Evolutionary conservation across 1,140 invertebrate genomes (phyloP), one percentile per base, ranked within the genome.

Genomic region (Brachionus asplanchnoidis): DNA sequence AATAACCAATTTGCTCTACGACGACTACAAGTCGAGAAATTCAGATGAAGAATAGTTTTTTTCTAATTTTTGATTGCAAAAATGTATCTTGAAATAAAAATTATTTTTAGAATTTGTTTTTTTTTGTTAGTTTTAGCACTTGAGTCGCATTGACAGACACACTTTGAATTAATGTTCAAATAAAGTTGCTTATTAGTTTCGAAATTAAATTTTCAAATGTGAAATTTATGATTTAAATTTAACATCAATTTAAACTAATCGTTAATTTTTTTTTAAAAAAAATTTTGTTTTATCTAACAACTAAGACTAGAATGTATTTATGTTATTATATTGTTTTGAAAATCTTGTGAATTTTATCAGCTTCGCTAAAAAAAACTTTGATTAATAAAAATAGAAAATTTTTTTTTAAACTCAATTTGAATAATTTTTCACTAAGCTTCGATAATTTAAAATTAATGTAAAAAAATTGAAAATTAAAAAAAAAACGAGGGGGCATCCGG

Each of bases 1-100:
- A 40, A 65, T 82, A 20, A 42, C 79, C 11, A 82, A 82, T 68
- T 68, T 68, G 32, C 53, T 82, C 9, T 65, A 20, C 53, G 79
- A 82, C 5, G 79, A 82, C 32, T 77, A 77, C 42, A 73, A 73
- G 17, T 26, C 26, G 12, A 73, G 42, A 42, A 20, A 40, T 9
- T 40, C 28, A 17, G 68, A 73, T 20, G 68, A 73, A 44, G 68
- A 73, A 42, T 73, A 73, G 17, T 42, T 36, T 32, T 26, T 68
- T 68, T 7, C 5, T 36, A 36, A 36, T 36, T 36, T 36, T 36
- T 36, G 32, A 36, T 36, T 36, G 3, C 11, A 26, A 66, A 32
- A 68, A 68, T 28, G 17, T 60, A 60, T 60, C 53, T 60, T 60
- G 20, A 60, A 60, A 60, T 60, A 60, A 60, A 60, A 60, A 60